These are phyloP conservation scores for Drosophila paramelanica DNA, from an alignment of 2,888 invertebrate genomes.

Conservation along the genomic window DNA sequence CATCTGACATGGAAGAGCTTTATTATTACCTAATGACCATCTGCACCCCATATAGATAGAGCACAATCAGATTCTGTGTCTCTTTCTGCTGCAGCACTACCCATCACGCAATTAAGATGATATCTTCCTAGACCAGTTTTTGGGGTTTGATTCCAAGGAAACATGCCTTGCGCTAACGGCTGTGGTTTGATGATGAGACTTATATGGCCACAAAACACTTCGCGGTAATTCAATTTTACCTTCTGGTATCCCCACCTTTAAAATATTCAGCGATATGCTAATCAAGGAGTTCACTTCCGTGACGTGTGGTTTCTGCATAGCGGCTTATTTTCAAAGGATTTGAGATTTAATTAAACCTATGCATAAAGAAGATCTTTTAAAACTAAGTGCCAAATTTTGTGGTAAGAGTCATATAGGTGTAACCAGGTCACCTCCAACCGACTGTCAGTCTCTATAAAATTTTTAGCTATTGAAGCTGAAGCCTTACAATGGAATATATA, in stretches of 20 bases:
- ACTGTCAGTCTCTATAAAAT: no score
- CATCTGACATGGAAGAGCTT: conserved; percentile 18
- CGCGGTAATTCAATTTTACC: conserved; percentile 6
- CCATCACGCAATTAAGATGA: conserved; percentile 46
- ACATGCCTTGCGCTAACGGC: conserved; percentile 14
- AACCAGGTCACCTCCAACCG: no score
- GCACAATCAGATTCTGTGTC: neutral
- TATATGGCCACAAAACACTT: conserved; percentile 36
- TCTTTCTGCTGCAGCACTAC: conserved; percentile 4
- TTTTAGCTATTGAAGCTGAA: no score
- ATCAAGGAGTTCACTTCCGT: conserved; percentile 10
- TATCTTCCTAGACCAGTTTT: conserved; percentile 35
- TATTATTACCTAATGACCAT: conserved; percentile 45
- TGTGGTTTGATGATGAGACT: conserved; percentile 41
- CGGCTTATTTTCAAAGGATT: no score
- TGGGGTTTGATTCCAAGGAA: conserved; percentile 29
- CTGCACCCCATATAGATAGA: conserved; percentile 7
- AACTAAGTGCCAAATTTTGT: neutral
- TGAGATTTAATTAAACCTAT: no score
- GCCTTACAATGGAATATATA: no score
- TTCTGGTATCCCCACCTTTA: neutral
- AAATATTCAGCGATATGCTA: conserved; percentile 35
- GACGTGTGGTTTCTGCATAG: neutral
- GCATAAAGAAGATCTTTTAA: neutral
- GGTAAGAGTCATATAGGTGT: no score